A percentile compares a stretch with the other conserved stretches of the same genome.
Evolutionary conservation across 2,797 vertebrate genomes (phyloP).

Genomic region (Neoniphon sammara): DNA sequence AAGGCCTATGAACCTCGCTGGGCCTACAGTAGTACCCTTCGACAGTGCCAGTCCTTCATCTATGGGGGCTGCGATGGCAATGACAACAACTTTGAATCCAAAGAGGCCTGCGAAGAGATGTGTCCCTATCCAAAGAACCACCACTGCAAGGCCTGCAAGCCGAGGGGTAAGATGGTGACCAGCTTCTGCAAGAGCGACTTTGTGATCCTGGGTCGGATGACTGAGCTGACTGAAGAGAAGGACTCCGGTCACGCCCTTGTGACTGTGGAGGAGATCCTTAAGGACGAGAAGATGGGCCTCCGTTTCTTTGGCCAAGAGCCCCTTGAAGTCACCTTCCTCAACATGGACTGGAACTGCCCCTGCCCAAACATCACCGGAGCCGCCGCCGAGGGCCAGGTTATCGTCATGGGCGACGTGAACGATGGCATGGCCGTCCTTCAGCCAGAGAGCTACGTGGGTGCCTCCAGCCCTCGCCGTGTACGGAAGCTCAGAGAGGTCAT

Average conservation of each 20-base stretch:
- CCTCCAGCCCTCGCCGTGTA: conserved; percentile 87
- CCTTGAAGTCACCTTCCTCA: conserved; percentile 92
- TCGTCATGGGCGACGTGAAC: conserved; percentile 94
- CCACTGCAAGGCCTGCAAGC: conserved; percentile 91
- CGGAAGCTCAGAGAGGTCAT: conserved; percentile 92
- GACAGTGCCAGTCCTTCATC: conserved; percentile 93
- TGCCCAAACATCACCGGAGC: conserved; percentile 92
- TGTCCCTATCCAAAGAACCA: conserved; percentile 92
- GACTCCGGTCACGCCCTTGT: conserved; percentile 91
- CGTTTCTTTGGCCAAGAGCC: conserved; percentile 93
- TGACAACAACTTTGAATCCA: conserved; percentile 95
- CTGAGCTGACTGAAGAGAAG: conserved; percentile 89
- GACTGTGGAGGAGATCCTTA: conserved; percentile 93
- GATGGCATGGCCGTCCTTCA: conserved; percentile 94
- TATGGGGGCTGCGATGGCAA: conserved; percentile 96
- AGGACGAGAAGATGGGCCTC: conserved; percentile 98
- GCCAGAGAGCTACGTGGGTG: conserved; percentile 92
- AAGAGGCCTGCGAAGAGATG: conserved; percentile 91
- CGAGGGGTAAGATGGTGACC: conserved; percentile 92
- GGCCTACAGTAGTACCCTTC: conserved; percentile 89
- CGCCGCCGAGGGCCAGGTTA: conserved; percentile 87
- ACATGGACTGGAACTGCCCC: conserved; percentile 96
- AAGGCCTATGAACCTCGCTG: conserved; percentile 94
- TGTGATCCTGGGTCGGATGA: conserved; percentile 91
- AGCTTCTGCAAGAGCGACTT: conserved; percentile 98